Conservation (phyloP, 1,140 invertebrate species). For the Leptinotarsa undecemlineata region DNA sequence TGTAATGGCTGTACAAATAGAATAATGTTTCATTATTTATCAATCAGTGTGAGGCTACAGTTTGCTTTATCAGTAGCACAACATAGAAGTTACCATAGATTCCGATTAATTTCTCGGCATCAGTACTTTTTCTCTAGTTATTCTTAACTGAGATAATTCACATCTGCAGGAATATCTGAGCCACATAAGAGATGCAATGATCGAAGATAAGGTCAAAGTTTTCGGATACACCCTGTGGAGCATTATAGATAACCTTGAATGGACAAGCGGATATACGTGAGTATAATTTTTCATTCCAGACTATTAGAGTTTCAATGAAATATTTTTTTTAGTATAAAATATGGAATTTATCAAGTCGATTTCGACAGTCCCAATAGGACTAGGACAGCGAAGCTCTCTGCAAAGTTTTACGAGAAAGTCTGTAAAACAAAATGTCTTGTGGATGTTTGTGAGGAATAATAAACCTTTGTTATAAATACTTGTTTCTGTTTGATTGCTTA, state of each 20-base stretch:
- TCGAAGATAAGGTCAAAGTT: slow-evolving; percentile 50
- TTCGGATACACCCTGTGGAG: slow-evolving; percentile 66
- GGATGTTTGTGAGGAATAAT: slow-evolving; percentile 20
- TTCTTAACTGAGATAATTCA: background rate
- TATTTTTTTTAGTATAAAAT: slow-evolving; percentile 56
- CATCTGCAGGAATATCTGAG: slow-evolving; percentile 15
- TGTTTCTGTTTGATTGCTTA: no score
- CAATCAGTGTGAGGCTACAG: no score
- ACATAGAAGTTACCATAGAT: no score
- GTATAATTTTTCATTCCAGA: background rate
- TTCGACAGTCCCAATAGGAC: slow-evolving; percentile 58
- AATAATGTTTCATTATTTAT: no score
- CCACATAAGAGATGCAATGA: slow-evolving; percentile 33
- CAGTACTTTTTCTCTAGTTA: no score
- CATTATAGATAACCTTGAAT: slow-evolving; percentile 70
- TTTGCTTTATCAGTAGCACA: no score
- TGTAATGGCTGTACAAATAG: no score
- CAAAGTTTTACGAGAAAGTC: slow-evolving; percentile 51
- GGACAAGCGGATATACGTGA: slow-evolving; percentile 45
- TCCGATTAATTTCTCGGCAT: no score
- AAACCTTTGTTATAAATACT: background rate
- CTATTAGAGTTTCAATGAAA: background rate
- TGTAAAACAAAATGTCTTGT: slow-evolving; percentile 40
- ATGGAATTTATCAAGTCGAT: slow-evolving; percentile 64
- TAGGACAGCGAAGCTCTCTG: slow-evolving; percentile 60